Evolutionary conservation across 1,140 invertebrate genomes (phyloP).

Genomic region (Drosophila hydei): DNA sequence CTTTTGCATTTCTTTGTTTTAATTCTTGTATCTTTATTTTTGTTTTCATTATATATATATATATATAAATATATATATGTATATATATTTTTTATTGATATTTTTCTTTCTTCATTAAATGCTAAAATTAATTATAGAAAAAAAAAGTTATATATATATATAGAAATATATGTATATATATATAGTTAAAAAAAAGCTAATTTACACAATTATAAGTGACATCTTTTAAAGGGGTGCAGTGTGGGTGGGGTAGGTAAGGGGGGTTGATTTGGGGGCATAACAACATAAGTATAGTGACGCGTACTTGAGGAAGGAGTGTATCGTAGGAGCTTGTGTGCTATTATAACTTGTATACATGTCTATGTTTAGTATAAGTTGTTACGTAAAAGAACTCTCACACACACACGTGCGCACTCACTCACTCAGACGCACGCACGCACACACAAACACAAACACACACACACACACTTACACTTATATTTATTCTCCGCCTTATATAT

Average conservation of each 20-base stretch:
- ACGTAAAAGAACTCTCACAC: background rate
- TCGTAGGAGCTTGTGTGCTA: background rate
- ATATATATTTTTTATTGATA: slow-evolving; percentile 35
- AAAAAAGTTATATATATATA: slow-evolving; percentile 30
- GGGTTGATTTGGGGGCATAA: slow-evolving; percentile 4
- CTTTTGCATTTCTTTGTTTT: slow-evolving; percentile 42
- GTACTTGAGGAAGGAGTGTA: background rate
- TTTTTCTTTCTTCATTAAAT: slow-evolving; percentile 44
- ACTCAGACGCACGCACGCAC: background rate
- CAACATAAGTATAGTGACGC: slow-evolving; percentile 25
- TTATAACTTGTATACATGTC: slow-evolving; percentile 3
- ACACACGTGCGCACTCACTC: background rate
- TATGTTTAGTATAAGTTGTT: background rate
- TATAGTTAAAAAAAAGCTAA: slow-evolving; percentile 39
- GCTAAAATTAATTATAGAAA: slow-evolving; percentile 54
- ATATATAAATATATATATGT: slow-evolving; percentile 19
- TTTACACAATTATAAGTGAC: slow-evolving; percentile 48
- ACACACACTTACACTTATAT: background rate
- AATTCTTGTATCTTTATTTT: slow-evolving; percentile 36
- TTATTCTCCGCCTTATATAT: slow-evolving; percentile 14
- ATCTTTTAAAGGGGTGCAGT: slow-evolving; percentile 6
- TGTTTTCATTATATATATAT: slow-evolving; percentile 19
- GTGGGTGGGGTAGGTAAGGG: background rate
- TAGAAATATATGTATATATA: slow-evolving; percentile 28
- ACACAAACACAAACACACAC: background rate